Percentiles rank a stretch among this genome's conserved stretches.
Evolutionary conservation across 2,888 invertebrate genomes (phyloP).

Genomic region (Conchocele bisecta): DNA sequence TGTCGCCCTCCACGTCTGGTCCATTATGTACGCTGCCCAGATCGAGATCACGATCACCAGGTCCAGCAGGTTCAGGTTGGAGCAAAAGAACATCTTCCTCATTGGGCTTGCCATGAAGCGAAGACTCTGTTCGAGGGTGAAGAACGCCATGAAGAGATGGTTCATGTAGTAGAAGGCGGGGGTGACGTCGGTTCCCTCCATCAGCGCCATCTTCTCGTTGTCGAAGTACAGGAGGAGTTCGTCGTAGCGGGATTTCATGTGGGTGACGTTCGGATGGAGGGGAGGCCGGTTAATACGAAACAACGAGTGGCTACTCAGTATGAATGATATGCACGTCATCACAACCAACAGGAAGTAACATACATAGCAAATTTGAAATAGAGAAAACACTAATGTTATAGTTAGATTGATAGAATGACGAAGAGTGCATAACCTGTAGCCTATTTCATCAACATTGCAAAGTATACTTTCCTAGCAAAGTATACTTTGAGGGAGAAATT

Average conservation of each 20-base stretch:
- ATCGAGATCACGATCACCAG: slow-evolving; percentile 50
- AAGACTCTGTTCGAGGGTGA: slow-evolving; percentile 72
- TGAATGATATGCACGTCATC: slow-evolving; percentile 53
- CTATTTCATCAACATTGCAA: too few species aligned
- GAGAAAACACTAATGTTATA: too few species aligned
- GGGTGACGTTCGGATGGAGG: slow-evolving; percentile 23
- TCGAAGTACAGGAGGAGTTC: slow-evolving; percentile 25
- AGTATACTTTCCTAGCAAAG: too few species aligned
- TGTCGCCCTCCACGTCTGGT: too few species aligned
- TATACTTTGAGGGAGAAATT: too few species aligned
- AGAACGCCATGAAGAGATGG: slow-evolving; percentile 67
- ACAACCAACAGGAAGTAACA: slow-evolving; percentile 51
- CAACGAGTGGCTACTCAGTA: slow-evolving; percentile 49
- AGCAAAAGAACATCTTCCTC: slow-evolving; percentile 56
- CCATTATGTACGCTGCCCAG: slow-evolving; percentile 35
- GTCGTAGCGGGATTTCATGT: slow-evolving; percentile 12
- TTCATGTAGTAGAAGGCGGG: slow-evolving; percentile 65
- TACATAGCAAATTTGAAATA: slow-evolving; percentile 56
- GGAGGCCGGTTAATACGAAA: slow-evolving; percentile 48
- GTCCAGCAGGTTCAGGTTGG: slow-evolving; percentile 56
- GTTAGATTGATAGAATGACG: too few species aligned
- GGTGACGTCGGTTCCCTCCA: slow-evolving; percentile 40
- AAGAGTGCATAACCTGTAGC: too few species aligned
- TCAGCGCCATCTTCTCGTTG: slow-evolving; percentile 26
- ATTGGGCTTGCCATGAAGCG: slow-evolving; percentile 64